phyloP scores from a whole-genome alignment of 2,113 vertebrate genomes.

The Siphamia tubifer region DNA sequence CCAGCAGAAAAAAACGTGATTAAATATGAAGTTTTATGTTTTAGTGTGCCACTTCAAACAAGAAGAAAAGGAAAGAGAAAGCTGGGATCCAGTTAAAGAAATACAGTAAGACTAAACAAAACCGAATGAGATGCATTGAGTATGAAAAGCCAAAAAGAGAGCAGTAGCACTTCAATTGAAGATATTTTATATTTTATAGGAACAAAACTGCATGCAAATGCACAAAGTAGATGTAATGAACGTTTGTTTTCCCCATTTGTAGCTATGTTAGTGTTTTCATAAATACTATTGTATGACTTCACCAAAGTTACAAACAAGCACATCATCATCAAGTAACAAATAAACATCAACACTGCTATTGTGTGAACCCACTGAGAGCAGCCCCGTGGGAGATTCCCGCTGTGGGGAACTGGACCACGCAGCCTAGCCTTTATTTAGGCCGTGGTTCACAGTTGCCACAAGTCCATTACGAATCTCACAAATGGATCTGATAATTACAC shows the following conservation, averaged over 20 bases:
- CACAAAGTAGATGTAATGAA: too few relatives aligned
- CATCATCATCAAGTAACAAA: constrained; percentile 26
- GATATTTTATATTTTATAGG: too few relatives aligned
- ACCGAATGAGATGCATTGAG: neutral
- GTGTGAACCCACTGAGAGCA: constrained; percentile 48
- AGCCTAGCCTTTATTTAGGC: constrained; percentile 69
- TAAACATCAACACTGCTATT: constrained; percentile 45
- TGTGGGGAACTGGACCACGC: constrained; percentile 58
- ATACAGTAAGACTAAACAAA: constrained; percentile 13
- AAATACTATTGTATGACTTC: constrained; percentile 1
- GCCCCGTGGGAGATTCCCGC: constrained; percentile 53
- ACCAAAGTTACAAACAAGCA: constrained; percentile 13
- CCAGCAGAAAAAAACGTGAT: constrained; percentile 7
- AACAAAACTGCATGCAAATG: too few relatives aligned
- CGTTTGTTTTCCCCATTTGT: neutral
- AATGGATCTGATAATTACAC: constrained; percentile 82
- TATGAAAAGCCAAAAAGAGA: neutral
- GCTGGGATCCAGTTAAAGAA: constrained; percentile 16
- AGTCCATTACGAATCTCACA: constrained; percentile 81
- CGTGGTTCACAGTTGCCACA: constrained; percentile 70
- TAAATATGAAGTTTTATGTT: constrained; percentile 48
- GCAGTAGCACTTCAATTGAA: neutral
- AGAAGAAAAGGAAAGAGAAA: constrained; percentile 8
- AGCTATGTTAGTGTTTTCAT: neutral
- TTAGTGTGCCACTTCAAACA: constrained; percentile 55